These are phyloP conservation scores for Agrilus biguttatus DNA, from an alignment of 2,888 invertebrate genomes.

Conservation along the genomic window DNA sequence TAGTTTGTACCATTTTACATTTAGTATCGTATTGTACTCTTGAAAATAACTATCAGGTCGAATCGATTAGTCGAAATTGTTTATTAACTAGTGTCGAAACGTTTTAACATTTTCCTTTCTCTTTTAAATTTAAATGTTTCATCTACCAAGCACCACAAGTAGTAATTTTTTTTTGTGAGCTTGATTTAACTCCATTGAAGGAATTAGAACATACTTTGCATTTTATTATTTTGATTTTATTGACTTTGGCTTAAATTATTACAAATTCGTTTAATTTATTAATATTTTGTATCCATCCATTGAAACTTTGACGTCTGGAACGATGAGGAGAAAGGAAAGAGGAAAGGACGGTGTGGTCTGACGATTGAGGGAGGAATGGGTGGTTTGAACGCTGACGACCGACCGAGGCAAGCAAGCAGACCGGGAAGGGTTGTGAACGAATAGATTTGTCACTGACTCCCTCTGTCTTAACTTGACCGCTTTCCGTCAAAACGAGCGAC, in stretches of 20 bases:
- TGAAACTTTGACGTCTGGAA: conserved; percentile 19
- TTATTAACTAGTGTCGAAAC: no score
- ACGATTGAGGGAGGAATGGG: conserved; percentile 6
- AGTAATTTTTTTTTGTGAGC: no score
- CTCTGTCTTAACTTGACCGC: conserved; percentile 23
- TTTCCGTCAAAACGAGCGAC: conserved; percentile 8
- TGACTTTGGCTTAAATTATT: not conserved
- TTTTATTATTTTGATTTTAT: not conserved
- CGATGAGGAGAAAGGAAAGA: conserved; percentile 7
- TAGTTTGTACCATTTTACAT: no score
- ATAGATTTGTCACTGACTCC: conserved; percentile 27
- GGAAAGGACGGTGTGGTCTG: conserved; percentile 4
- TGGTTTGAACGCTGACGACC: conserved; percentile 8
- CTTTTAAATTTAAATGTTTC: no score
- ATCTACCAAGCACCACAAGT: no score
- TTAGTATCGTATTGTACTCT: no score
- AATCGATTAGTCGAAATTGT: no score
- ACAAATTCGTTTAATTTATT: conserved; percentile 11
- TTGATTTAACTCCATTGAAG: no score
- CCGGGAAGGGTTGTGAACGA: conserved; percentile 22
- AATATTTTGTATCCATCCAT: conserved; percentile 19
- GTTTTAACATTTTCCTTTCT: no score
- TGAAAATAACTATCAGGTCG: no score
- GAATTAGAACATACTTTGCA: no score
- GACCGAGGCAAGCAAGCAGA: conserved; percentile 6